Conservation (phyloP, 2,113 vertebrate genomes). For the Anolis sagrei region DNA sequence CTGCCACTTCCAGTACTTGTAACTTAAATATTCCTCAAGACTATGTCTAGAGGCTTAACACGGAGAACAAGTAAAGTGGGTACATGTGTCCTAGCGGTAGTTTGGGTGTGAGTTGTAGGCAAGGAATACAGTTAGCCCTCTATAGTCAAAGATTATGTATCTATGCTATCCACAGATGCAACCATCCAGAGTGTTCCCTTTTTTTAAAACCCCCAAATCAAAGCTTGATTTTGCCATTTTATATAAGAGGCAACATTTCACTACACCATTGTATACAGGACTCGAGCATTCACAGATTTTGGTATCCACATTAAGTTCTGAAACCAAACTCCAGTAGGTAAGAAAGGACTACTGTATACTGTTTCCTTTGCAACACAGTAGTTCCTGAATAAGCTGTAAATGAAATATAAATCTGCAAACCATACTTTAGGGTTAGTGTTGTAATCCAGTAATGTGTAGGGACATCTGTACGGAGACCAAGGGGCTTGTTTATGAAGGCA, state of each 20-base stretch:
- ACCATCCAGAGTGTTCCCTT: not conserved
- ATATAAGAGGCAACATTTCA: too few species aligned
- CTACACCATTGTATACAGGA: too few species aligned
- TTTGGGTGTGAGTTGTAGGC: not conserved
- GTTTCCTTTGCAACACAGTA: too few species aligned
- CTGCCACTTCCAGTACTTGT: conserved; percentile 52
- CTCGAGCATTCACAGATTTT: too few species aligned
- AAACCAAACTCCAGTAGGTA: too few species aligned
- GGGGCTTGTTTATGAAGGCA: too few species aligned
- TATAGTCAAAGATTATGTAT: not conserved
- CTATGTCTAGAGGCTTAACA: conserved; percentile 36
- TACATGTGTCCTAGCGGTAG: not conserved
- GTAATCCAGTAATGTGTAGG: not conserved
- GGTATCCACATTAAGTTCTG: too few species aligned
- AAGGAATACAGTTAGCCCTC: not conserved
- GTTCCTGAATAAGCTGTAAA: not conserved
- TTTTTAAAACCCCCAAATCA: too few species aligned
- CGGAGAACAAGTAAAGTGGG: conserved; percentile 26
- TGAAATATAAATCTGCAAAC: conserved; percentile 49
- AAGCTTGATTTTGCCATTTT: too few species aligned
- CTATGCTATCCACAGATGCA: not conserved
- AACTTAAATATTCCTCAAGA: conserved; percentile 52
- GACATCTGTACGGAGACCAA: too few species aligned
- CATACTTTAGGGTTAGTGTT: conserved; percentile 27
- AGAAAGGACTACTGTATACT: too few species aligned